phyloP scores from a whole-genome alignment of 2,888 invertebrate species.

The Dioctria rufipes region DNA sequence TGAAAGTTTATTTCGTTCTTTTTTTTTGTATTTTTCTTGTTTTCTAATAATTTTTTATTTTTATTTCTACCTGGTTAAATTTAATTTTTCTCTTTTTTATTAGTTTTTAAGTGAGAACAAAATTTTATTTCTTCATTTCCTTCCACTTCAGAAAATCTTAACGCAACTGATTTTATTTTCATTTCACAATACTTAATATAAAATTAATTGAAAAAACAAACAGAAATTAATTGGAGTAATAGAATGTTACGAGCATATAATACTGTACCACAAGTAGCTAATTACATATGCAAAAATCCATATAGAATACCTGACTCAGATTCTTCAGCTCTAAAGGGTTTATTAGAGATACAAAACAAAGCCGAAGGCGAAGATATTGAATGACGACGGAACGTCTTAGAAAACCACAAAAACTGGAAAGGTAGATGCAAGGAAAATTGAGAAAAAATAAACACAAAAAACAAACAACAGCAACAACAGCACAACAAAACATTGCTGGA shows the following conservation, averaged over 20 bases:
- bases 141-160: no score
- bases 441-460: slow-evolving; percentile 4
- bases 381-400: slow-evolving; percentile 36
- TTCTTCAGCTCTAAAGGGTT: slow-evolving; percentile 23
- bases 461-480: not conserved
- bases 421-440: slow-evolving; percentile 41
- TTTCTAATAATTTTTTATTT: not conserved
- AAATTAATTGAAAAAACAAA: no score
- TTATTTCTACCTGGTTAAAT: no score
- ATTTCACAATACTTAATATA: no score
- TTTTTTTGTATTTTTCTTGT: not conserved
- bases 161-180: no score
- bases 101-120: no score
- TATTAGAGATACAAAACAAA: slow-evolving; percentile 16
- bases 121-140: no score
- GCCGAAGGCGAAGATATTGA: slow-evolving; percentile 45
- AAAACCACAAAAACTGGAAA: slow-evolving; percentile 47
- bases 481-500: slow-evolving; percentile 37
- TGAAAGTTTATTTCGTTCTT: slow-evolving; percentile 6
- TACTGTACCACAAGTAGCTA: not conserved
- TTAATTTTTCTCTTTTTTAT: no score
- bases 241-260: slow-evolving; percentile 9
- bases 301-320: slow-evolving; percentile 24
- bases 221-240: not conserved
- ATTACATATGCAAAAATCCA: slow-evolving; percentile 34